Conservation (phyloP, 2,113 vertebrate species). For the Orcinus orca region DNA sequence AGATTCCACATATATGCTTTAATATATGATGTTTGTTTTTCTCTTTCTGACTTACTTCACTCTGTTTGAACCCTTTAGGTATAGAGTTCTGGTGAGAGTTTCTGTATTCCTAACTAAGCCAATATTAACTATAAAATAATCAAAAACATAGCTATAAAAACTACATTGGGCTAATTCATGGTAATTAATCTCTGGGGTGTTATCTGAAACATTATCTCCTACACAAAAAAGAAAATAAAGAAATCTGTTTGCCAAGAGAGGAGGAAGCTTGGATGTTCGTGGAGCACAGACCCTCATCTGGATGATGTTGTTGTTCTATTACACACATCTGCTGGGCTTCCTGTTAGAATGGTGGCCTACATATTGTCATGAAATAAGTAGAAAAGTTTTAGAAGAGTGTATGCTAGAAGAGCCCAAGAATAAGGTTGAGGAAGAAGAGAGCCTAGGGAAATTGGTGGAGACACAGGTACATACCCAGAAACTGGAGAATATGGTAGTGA, state of each 20-base stretch:
- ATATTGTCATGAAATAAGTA: not conserved
- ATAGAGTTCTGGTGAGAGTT: constrained; percentile 20
- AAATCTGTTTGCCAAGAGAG: constrained; percentile 5
- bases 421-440: not conserved
- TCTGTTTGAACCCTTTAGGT: not conserved
- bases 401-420: not conserved
- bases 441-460: not conserved
- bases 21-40: too few species aligned
- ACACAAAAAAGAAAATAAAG: constrained; percentile 51
- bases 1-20: too few species aligned
- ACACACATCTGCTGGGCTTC: not conserved
- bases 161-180: constrained; percentile 45
- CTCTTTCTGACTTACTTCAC: too few species aligned
- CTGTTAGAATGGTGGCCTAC: not conserved
- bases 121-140: constrained; percentile 65
- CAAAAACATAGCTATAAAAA: constrained; percentile 60
- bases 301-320: not conserved
- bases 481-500: not conserved
- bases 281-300: not conserved
- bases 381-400: not conserved
- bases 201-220: constrained; percentile 55
- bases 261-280: not conserved
- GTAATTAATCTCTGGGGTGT: constrained; percentile 54
- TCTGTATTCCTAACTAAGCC: constrained; percentile 45
- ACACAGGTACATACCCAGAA: not conserved